These are phyloP conservation scores for Lacanobia oleracea DNA, from an alignment of 2,888 invertebrate genomes.

Conservation along the genomic window DNA sequence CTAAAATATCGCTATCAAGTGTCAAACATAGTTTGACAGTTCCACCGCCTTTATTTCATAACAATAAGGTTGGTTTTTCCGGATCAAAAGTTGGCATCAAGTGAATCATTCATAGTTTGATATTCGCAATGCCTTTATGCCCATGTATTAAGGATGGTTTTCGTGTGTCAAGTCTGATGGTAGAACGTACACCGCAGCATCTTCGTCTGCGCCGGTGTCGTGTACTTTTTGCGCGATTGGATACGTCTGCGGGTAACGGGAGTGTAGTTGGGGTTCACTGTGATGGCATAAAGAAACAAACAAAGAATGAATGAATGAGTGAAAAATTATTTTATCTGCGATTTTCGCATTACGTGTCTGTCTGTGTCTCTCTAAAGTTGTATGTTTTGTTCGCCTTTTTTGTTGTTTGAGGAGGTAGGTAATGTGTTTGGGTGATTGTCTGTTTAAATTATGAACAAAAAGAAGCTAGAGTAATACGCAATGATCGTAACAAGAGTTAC, in stretches of 20 bases:
- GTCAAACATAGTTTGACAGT: too few relatives aligned
- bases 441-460: too few relatives aligned
- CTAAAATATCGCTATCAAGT: too few relatives aligned
- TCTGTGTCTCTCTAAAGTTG: too few relatives aligned
- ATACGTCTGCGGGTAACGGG: conserved; percentile 56
- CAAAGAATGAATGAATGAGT: too few relatives aligned
- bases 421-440: neutral
- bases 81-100: neutral
- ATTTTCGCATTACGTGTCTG: too few relatives aligned
- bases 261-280: conserved; percentile 9
- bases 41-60: neutral
- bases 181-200: neutral
- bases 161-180: neutral
- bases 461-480: too few relatives aligned
- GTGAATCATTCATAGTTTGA: neutral
- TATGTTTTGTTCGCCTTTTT: conserved; percentile 15
- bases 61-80: neutral
- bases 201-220: conserved; percentile 29
- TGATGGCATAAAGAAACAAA: conserved; percentile 7
- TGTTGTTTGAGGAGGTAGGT: neutral
- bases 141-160: neutral
- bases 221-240: conserved; percentile 55
- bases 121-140: neutral
- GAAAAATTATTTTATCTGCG: too few relatives aligned
- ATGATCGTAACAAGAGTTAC: too few relatives aligned